Evolutionary conservation across 2,888 invertebrate species (phyloP), one percentile per base, ranked within the genome.

Genomic region (Megaustenia siamemsis): DNA sequence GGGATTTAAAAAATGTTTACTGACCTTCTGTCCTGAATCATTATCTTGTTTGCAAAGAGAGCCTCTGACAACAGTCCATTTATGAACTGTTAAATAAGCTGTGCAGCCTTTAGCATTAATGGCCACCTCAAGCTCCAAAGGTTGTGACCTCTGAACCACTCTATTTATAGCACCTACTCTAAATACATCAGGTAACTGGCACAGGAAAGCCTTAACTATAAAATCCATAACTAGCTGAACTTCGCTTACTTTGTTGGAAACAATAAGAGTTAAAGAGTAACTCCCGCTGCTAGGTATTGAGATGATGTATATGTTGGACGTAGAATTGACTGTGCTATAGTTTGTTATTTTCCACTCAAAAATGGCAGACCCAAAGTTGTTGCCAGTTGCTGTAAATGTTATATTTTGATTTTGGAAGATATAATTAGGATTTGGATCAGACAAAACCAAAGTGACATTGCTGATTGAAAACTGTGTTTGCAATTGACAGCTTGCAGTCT

Each of bases 61-160:
- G 21, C 82, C 82, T 6, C 82, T 63, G 73, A 88, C 89, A 28
- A 91, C 85, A 45, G 60, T 80, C 91, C 91, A 92, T n/a, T 71
- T 83, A 68, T 90, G 89, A 0, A 83, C 71, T 1, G 89, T 86
- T 45, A 87, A 82, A 69, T 92, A 92, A 35, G 79, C 40, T 15
- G 85, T 84, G 81, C 92, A 92, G 32, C 83, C 88, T 35, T 84
- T 82, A 28, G 87, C 86, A 63, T 88, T 85, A 1, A 90, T 86
- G 32, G 82, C 81, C 2, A 90, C 89, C 53, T 89, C 89, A 45
- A 91, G 87, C 38, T 87, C 87, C 12, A 89, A 35, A 1, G 77
- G 56, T 28, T 86, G 71, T 21, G 89, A 88, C 35, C 89, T 86
- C 18, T 84, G 82, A 18, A 84, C 80, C 4, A 84, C 85, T 45